phyloP scores from a whole-genome alignment of 1,140 invertebrate species.

The Zaprionus ghesquierei region DNA sequence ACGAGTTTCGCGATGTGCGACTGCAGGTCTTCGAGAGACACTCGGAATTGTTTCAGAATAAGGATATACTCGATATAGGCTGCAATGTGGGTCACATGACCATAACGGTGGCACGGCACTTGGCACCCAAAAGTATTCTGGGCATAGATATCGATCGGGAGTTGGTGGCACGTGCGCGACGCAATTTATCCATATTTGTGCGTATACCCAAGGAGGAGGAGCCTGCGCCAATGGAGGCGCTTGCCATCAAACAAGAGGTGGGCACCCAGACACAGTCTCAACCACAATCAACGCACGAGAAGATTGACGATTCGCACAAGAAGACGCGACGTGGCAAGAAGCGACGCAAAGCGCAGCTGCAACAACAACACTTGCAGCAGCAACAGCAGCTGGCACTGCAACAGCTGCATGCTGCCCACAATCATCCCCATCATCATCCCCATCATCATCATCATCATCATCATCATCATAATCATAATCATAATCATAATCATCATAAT shows the following conservation, averaged over 20 bases:
- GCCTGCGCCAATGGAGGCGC: not conserved
- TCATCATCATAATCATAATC: not conserved
- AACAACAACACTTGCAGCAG: not conserved
- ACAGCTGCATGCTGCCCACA: not conserved
- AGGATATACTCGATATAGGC: conserved; percentile 97
- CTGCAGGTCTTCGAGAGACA: conserved; percentile 90
- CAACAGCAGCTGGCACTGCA: conserved; percentile 9
- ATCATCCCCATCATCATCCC: not conserved
- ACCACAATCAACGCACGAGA: not conserved
- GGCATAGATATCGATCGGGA: conserved; percentile 98
- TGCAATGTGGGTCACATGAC: conserved; percentile 99
- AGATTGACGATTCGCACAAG: conserved; percentile 23
- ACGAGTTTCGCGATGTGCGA: conserved; percentile 91
- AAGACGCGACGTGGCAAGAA: conserved; percentile 67
- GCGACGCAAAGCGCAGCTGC: conserved; percentile 36
- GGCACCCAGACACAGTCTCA: not conserved
- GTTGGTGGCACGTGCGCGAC: conserved; percentile 86
- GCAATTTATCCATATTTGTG: conserved; percentile 76
- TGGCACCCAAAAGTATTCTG: conserved; percentile 91
- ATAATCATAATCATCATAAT: conserved; percentile 16
- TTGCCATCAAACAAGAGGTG: conserved; percentile 7
- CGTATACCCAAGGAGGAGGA: conserved; percentile 64
- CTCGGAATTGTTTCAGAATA: conserved; percentile 92
- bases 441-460: conserved; percentile 5
- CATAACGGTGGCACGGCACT: conserved; percentile 92